Conservation (phyloP, 2,888 invertebrate species). For the Digitonthophagus gazella region DNA sequence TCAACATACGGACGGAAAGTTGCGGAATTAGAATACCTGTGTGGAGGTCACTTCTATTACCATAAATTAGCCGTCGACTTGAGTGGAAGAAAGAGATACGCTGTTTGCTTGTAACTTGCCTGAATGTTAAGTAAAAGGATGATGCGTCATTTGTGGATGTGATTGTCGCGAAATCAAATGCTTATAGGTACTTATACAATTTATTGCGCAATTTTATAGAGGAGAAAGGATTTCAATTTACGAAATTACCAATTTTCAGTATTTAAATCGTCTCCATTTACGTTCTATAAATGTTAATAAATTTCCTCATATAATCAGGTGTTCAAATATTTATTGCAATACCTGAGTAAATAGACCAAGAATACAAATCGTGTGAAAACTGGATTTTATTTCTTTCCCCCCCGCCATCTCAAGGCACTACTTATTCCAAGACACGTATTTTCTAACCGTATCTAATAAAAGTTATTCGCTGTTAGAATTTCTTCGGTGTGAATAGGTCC, state of each 20-base stretch:
- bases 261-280: too few relatives aligned
- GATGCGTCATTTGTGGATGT: background rate
- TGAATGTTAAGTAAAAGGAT: background rate
- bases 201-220: too few relatives aligned
- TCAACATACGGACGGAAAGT: slow-evolving; percentile 15
- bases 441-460: background rate
- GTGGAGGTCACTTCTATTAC: slow-evolving; percentile 15
- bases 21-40: slow-evolving; percentile 14
- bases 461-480: background rate
- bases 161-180: background rate
- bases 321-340: too few relatives aligned
- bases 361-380: too few relatives aligned
- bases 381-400: too few relatives aligned
- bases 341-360: too few relatives aligned
- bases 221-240: too few relatives aligned
- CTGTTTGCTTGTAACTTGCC: too few relatives aligned
- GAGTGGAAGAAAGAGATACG: background rate
- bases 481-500: background rate
- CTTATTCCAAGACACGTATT: background rate
- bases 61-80: slow-evolving; percentile 7
- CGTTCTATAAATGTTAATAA: too few relatives aligned
- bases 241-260: too few relatives aligned
- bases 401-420: too few relatives aligned
- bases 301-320: too few relatives aligned
- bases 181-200: background rate